Base-by-base conservation (phyloP, 2,797 vertebrate genomes). In the Silurus aristotelis region DNA sequence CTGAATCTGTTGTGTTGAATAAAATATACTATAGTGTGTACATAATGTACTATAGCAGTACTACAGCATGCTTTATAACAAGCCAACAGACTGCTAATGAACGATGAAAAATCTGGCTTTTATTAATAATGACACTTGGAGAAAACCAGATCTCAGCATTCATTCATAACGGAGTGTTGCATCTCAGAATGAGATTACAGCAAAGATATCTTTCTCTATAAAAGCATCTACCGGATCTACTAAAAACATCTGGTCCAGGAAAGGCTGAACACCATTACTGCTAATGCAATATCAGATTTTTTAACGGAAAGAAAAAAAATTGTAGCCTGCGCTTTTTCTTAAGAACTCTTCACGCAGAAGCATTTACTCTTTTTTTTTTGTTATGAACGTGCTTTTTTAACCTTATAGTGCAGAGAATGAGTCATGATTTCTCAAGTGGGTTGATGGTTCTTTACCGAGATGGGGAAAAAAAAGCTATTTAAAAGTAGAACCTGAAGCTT, bases 351-450 rank as follows among this genome's bases (percentile, higher is more conserved):
- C 1, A 43, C 12, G n/a, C n/a, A 12, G 25, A 66, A 64, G 13
- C 13, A 31, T 27, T 82, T 70, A 25, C 31, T 25, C n/a, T 61
- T 12, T 77, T 56, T n/a, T 70, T 52, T 72, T 13, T 25, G 64
- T 20, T 63, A 31, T 68, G 20, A 27, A 55, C 43, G 64, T 82
- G 52, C 48, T 13, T 12, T 38, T n/a, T 43, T 73, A 78, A 10
- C 38, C 78, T 87, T 83, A 31, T 80, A 85, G 38, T 55, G 27
- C 20, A 84, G 70, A 64, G 63, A 55, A 22, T 58, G 63, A 89
- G 80, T 85, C 77, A 73, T 80, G 31, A 5, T 70, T 87, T 46
- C 75, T 76, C 80, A 79, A 79, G 66, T 55, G 64, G 43, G 83
- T 72, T 68, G 76, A 89, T 70, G 55, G 27, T 60, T 20, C 58